Conservation (phyloP, 2,797 vertebrate genomes). For the Falco novaeseelandiae region DNA sequence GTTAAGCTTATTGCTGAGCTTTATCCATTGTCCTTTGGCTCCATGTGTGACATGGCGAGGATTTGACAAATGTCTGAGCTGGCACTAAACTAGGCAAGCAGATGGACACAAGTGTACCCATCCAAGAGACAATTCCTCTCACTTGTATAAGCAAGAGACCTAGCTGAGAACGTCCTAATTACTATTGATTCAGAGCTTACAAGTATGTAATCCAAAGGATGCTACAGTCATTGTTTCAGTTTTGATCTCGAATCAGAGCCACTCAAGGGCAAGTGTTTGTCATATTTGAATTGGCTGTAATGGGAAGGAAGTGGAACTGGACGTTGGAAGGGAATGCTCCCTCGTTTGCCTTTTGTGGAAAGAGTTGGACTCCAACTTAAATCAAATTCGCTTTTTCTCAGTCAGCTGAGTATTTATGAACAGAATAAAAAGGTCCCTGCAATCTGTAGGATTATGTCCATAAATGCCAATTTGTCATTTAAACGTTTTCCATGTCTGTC, state of each 20-base stretch:
- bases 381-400: conserved; percentile 42
- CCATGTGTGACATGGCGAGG: not conserved
- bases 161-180: not conserved
- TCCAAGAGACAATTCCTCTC: not conserved
- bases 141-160: not conserved
- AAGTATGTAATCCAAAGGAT: not conserved
- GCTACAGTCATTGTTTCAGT: not conserved
- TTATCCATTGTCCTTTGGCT: not conserved
- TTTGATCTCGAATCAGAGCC: conserved; percentile 8
- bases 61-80: conserved; percentile 26
- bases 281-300: not conserved
- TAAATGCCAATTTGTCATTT: not conserved
- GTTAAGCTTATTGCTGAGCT: not conserved
- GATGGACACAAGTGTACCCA: not conserved
- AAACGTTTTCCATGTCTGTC: not conserved
- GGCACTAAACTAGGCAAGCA: not conserved
- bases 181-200: not conserved
- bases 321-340: conserved; percentile 5
- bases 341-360: conserved; percentile 57
- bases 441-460: not conserved
- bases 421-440: conserved; percentile 28
- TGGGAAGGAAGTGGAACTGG: not conserved
- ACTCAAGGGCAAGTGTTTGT: not conserved
- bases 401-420: conserved; percentile 30
- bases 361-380: not conserved